Percentiles rank a stretch among this genome's conserved stretches.
These are phyloP conservation scores for Drosophila repletoides DNA, from an alignment of 1,140 invertebrate genomes.

Conservation along the genomic window DNA sequence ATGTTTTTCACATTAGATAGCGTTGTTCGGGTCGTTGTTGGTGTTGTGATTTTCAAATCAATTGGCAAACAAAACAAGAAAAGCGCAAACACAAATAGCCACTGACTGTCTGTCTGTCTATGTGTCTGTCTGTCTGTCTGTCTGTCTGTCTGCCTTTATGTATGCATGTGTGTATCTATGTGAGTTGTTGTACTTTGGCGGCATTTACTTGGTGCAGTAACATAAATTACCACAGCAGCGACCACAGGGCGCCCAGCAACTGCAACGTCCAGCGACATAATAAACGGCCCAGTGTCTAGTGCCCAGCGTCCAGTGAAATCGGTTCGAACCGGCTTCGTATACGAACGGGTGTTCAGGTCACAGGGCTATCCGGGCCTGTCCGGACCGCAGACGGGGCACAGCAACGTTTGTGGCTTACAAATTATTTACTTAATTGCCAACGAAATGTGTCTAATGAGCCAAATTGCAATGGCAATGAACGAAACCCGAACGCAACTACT, in stretches of 20 bases:
- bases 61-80: constrained; percentile 77
- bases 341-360: background rate
- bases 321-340: background rate
- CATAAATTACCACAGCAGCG: constrained; percentile 75
- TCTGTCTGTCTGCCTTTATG: constrained; percentile 14
- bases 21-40: constrained; percentile 35
- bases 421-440: constrained; percentile 80
- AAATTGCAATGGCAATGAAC: constrained; percentile 71
- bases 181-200: constrained; percentile 64
- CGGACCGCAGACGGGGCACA: constrained; percentile 45
- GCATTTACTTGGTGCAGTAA: constrained; percentile 79
- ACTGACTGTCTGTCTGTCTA: background rate
- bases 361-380: background rate
- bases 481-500: constrained; percentile 3
- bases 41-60: constrained; percentile 74
- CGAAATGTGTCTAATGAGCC: constrained; percentile 79
- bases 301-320: constrained; percentile 11
- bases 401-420: constrained; percentile 77
- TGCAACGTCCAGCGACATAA: constrained; percentile 54
- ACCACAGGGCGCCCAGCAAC: constrained; percentile 52
- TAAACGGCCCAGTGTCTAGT: constrained; percentile 58
- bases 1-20: constrained; percentile 63
- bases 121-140: background rate
- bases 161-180: constrained; percentile 18
- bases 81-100: constrained; percentile 72